phyloP scores from a whole-genome alignment of 2,888 invertebrate species.

The Lobophora halterata region DNA sequence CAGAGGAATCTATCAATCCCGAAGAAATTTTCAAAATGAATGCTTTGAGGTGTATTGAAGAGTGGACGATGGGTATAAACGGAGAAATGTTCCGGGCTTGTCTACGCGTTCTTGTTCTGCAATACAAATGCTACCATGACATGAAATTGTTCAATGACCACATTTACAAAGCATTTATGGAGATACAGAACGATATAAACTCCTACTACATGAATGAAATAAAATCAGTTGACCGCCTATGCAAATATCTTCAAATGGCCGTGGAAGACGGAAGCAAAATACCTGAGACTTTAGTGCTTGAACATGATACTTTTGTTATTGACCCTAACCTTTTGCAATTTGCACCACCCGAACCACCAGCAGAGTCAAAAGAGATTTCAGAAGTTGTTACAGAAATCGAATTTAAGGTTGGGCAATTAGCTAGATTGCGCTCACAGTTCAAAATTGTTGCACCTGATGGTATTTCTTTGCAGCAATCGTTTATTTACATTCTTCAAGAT shows the following conservation, averaged over 20 bases:
- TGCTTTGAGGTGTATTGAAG: slow-evolving; percentile 70
- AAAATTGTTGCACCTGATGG: slow-evolving; percentile 69
- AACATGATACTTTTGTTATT: slow-evolving; percentile 72
- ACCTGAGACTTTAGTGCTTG: slow-evolving; percentile 68
- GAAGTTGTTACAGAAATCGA: slow-evolving; percentile 48
- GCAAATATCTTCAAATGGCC: slow-evolving; percentile 74
- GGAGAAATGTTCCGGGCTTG: slow-evolving; percentile 79
- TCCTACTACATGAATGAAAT: slow-evolving; percentile 68
- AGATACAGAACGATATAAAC: slow-evolving; percentile 67
- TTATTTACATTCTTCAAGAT: slow-evolving; percentile 77
- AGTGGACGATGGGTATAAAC: slow-evolving; percentile 80
- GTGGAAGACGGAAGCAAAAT: slow-evolving; percentile 72
- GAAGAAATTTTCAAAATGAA: slow-evolving; percentile 64
- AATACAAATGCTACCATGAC: slow-evolving; percentile 61
- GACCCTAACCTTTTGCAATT: slow-evolving; percentile 69
- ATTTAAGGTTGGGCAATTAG: slow-evolving; percentile 62
- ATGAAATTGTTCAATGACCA: slow-evolving; percentile 68
- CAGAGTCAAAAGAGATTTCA: slow-evolving; percentile 32
- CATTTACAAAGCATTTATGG: slow-evolving; percentile 64
- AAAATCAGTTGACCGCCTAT: slow-evolving; percentile 72
- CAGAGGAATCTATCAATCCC: slow-evolving; percentile 47
- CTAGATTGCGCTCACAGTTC: slow-evolving; percentile 57
- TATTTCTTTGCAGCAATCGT: slow-evolving; percentile 64
- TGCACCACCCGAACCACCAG: slow-evolving; percentile 35
- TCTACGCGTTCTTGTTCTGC: slow-evolving; percentile 60